Base-by-base conservation (phyloP, 2,113 vertebrate species). In the Copsychus sechellarum region DNA sequence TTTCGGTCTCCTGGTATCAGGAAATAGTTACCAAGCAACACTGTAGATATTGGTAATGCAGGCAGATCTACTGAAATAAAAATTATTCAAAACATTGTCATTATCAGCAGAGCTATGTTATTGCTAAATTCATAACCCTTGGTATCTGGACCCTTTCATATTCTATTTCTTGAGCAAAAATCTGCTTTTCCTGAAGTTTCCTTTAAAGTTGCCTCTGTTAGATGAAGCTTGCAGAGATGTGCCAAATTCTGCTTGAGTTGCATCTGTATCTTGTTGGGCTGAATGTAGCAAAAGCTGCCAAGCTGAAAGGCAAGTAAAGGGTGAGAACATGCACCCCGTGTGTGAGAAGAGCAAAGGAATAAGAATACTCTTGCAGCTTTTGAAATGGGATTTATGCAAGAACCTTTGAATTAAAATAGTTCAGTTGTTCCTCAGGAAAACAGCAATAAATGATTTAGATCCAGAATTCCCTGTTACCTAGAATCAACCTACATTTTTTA, bases 21-120 rank as follows among this genome's bases (percentile, higher is more conserved):
- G 67, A 83, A 94, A 92, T 77, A 65, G 88, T 97, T 92, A 90
- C 92, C 88, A 96, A 83, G 96, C 92, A 96, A 96, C 94, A 83
- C 57, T 6, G 10, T 26, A 88, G 90, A 81, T 94, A 93, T 26
- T 71, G 47, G 76, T 70, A 96, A 73, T 53, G 42, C 67, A 60
- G 48, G 64, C 56, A 93, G 79, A 74, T 61, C 51, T 86, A 86
- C 53, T 80, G 8, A 92, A 95, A 94, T 40, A 74, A 81, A 89
- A 92, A 81, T 48, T 67, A 93, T 86, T 92, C 31, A 60, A 77
- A 84, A 48, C 25, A 61, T 42, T 71, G 47, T 67, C 69, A 76
- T 92, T 85, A 93, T 77, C 90, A 74, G 60, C 9, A 5, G 24
- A 86, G 56, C 24, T 74, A 26, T 48, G 45, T 88, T 93, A 70